phyloP scores from a whole-genome alignment of 2,797 vertebrate genomes.

The Amazona ochrocephala region DNA sequence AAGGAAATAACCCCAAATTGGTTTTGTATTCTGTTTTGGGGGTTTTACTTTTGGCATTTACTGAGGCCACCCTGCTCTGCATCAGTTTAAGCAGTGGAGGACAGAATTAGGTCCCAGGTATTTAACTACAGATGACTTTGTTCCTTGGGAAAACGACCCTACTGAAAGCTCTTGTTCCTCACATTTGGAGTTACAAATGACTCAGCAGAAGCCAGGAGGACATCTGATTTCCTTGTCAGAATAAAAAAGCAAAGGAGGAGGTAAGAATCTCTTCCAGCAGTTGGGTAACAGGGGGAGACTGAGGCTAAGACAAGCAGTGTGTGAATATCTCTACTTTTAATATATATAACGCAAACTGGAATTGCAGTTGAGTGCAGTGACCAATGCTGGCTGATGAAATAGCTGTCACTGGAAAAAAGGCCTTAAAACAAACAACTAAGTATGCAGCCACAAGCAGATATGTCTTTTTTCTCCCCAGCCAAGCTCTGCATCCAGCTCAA shows the following conservation, averaged over 20 bases:
- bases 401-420: neutral
- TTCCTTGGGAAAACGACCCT: neutral
- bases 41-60: neutral
- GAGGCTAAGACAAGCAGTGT: neutral
- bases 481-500: constrained; percentile 27
- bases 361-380: neutral
- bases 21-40: neutral
- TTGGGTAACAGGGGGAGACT: neutral
- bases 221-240: neutral
- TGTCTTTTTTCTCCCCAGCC: constrained; percentile 32
- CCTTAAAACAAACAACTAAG: constrained; percentile 8
- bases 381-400: constrained; percentile 5
- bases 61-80: neutral
- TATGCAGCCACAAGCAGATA: neutral
- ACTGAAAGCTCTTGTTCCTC: neutral
- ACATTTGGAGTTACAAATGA: neutral
- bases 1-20: neutral
- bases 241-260: neutral
- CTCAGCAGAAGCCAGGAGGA: neutral
- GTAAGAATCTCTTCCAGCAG: neutral
- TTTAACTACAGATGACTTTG: neutral
- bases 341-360: neutral
- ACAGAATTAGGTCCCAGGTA: neutral
- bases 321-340: neutral
- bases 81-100: neutral